Percentiles rank a stretch among this genome's conserved stretches.
phyloP scores from a whole-genome alignment of 2,888 invertebrate genomes.

The Cheilosia vulpina region DNA sequence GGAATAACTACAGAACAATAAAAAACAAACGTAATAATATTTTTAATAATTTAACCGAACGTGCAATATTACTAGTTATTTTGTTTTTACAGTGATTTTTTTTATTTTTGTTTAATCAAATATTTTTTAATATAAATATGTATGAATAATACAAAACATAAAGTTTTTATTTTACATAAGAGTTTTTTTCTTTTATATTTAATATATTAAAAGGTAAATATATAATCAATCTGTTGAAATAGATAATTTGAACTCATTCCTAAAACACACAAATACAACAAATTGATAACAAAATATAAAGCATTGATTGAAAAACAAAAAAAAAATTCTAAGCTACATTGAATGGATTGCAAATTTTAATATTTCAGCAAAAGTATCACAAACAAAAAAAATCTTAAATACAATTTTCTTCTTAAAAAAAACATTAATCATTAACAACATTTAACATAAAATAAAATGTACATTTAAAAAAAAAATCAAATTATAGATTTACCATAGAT shows the following conservation, averaged over 20 bases:
- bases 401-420: constrained; percentile 34
- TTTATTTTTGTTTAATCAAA: constrained; percentile 67
- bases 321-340: constrained; percentile 27
- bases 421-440: constrained; percentile 53
- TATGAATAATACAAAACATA: constrained; percentile 46
- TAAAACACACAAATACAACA: constrained; percentile 55
- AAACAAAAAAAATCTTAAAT: constrained; percentile 31
- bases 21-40: constrained; percentile 63
- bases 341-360: constrained; percentile 38
- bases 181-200: constrained; percentile 28
- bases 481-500: constrained; percentile 50
- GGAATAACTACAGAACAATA: constrained; percentile 68
- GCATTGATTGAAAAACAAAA: constrained; percentile 76
- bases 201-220: constrained; percentile 62
- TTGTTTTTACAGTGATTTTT: constrained; percentile 77
- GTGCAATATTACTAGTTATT: constrained; percentile 84
- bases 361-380: constrained; percentile 43
- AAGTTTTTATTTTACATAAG: constrained; percentile 43
- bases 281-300: constrained; percentile 74
- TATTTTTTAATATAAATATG: constrained; percentile 39
- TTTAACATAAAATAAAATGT: constrained; percentile 52
- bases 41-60: constrained; percentile 81
- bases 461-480: constrained; percentile 46
- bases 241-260: constrained; percentile 69
- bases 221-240: constrained; percentile 70